A percentile compares a stretch with the other conserved stretches of the same genome.
Evolutionary conservation across 2,113 vertebrate genomes (phyloP).

Genomic region (Microcebus lehilahytsara): DNA sequence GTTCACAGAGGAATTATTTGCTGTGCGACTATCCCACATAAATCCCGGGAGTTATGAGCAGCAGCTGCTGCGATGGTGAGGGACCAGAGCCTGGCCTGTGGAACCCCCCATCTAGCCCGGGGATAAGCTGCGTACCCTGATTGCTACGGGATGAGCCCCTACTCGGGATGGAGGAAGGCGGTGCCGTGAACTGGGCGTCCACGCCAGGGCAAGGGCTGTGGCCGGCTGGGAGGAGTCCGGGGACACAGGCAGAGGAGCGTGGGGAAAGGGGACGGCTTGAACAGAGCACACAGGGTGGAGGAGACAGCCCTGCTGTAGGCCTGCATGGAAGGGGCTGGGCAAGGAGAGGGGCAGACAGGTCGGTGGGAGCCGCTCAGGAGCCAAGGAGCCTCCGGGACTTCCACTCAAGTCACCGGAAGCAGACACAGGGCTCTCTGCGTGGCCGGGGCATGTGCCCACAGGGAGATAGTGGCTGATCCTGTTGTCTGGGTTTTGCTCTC

Average conservation of each 20-base stretch:
- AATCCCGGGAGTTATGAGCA: rapidly evolving
- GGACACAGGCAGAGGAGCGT: rapidly evolving
- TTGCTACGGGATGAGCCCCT: neutral
- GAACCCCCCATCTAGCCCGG: neutral
- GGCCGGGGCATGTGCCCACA: rapidly evolving
- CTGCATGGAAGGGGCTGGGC: rapidly evolving
- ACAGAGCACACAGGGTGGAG: rapidly evolving
- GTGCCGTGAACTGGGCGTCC: rapidly evolving
- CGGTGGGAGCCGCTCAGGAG: neutral
- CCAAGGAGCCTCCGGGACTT: rapidly evolving
- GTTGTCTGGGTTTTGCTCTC: neutral
- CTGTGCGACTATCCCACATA: rapidly evolving
- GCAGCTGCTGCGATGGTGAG: neutral
- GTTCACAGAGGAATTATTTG: rapidly evolving
- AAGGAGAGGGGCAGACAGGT: rapidly evolving
- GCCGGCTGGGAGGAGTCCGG: neutral
- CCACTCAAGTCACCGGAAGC: rapidly evolving
- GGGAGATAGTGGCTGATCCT: neutral
- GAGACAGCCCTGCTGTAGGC: rapidly evolving
- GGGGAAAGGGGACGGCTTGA: rapidly evolving
- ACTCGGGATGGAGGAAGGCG: neutral
- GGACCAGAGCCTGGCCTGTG: rapidly evolving
- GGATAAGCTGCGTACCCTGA: rapidly evolving
- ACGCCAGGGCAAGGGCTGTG: rapidly evolving
- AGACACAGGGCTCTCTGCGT: rapidly evolving